Percentiles rank a stretch among this genome's conserved stretches.
Conservation (phyloP, 2,797 vertebrate species). For the Manis javanica region DNA sequence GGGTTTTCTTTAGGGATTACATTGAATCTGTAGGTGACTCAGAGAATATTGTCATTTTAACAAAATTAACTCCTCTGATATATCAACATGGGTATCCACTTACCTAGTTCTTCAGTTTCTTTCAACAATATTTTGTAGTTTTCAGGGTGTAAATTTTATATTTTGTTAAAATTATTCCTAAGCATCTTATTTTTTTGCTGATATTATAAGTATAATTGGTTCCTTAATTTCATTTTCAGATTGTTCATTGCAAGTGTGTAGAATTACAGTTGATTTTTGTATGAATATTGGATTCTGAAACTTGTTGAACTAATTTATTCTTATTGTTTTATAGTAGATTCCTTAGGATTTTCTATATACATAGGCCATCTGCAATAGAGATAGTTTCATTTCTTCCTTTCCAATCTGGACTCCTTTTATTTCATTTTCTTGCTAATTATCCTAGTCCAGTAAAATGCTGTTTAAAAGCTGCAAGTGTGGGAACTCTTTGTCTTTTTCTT, state of each 20-base stretch:
- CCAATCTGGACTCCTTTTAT: neutral
- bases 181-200: neutral
- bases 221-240: neutral
- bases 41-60: neutral
- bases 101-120: neutral
- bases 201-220: neutral
- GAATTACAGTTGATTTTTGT: neutral
- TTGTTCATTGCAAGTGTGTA: neutral
- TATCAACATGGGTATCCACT: neutral
- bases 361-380: neutral
- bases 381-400: neutral
- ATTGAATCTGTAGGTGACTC: neutral
- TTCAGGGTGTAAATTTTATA: neutral
- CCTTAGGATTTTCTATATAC: neutral
- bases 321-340: neutral
- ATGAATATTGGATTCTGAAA: neutral
- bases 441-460: neutral
- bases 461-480: neutral
- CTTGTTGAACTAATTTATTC: neutral
- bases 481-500: neutral
- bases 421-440: neutral
- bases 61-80: neutral
- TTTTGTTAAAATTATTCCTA: too few species aligned
- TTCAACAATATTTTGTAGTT: slow-evolving; percentile 23
- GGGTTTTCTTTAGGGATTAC: neutral